phyloP scores from a whole-genome alignment of 2,113 vertebrate species.

The Macroglossus sobrinus region DNA sequence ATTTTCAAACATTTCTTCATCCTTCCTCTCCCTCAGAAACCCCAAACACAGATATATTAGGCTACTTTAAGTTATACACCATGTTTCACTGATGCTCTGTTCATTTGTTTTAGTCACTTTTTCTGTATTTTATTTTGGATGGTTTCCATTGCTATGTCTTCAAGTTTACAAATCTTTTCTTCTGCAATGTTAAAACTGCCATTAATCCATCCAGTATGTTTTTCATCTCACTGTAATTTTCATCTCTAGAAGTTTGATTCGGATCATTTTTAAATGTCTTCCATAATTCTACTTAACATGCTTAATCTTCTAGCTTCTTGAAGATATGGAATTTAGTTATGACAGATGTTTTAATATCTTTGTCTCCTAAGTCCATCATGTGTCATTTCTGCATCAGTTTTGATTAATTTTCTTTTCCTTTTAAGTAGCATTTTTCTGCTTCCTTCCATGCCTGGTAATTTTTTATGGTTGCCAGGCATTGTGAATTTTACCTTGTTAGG shows the following conservation, averaged over 20 bases:
- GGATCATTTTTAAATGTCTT: background rate
- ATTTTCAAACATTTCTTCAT: background rate
- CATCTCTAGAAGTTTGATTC: background rate
- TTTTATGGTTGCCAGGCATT: background rate
- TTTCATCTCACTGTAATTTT: conserved; percentile 9
- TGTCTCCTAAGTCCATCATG: background rate
- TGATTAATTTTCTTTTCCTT: background rate
- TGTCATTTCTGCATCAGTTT: background rate
- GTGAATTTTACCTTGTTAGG: background rate
- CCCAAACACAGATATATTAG: background rate
- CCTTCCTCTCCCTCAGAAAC: background rate
- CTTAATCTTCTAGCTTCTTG: background rate
- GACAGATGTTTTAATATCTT: background rate
- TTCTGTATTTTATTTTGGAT: background rate
- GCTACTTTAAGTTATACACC: background rate
- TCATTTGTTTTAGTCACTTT: background rate
- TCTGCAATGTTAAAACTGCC: background rate
- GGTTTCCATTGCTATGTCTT: background rate
- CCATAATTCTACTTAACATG: background rate
- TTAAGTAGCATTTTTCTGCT: background rate
- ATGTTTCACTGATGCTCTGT: background rate
- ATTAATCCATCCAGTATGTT: background rate
- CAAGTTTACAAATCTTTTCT: background rate
- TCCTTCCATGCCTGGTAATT: background rate
- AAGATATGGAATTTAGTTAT: background rate